phyloP scores from a whole-genome alignment of 2,797 vertebrate species.

The Columba guinea region DNA sequence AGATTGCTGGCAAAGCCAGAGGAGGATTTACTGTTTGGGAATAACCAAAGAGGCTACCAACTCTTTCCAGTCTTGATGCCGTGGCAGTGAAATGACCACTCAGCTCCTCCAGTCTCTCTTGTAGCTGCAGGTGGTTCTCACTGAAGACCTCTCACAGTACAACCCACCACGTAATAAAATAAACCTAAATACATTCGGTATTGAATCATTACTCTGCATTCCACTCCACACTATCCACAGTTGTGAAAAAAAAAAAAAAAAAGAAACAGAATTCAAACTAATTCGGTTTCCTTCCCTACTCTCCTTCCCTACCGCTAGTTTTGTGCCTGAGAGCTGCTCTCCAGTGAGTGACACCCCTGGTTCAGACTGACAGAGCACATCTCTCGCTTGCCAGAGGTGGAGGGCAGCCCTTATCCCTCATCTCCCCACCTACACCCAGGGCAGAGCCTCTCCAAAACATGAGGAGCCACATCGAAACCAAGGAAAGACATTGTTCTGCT shows the following conservation, averaged over 20 bases:
- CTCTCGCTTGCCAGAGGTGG: rapidly evolving
- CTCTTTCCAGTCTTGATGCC: background rate
- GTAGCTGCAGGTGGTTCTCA: background rate
- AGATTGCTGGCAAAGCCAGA: background rate
- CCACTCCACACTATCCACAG: background rate
- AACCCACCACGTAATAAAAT: background rate
- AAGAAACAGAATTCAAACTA: background rate
- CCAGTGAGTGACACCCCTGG: background rate
- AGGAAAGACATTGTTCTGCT: background rate
- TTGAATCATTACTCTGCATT: rapidly evolving
- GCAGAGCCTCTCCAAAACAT: background rate
- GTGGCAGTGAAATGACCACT: background rate
- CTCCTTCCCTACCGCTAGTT: background rate
- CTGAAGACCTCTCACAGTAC: background rate
- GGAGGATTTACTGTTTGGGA: background rate
- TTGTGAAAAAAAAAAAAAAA: background rate
- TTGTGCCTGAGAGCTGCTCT: background rate
- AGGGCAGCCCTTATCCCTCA: background rate
- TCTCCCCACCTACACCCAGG: background rate
- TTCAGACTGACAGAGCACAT: background rate
- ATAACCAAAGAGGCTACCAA: background rate
- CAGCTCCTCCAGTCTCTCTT: background rate
- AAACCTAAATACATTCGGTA: background rate
- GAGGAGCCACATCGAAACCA: background rate
- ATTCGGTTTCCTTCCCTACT: background rate